phyloP scores from a whole-genome alignment of 1,140 invertebrate genomes.

The Bombus soroeensis region DNA sequence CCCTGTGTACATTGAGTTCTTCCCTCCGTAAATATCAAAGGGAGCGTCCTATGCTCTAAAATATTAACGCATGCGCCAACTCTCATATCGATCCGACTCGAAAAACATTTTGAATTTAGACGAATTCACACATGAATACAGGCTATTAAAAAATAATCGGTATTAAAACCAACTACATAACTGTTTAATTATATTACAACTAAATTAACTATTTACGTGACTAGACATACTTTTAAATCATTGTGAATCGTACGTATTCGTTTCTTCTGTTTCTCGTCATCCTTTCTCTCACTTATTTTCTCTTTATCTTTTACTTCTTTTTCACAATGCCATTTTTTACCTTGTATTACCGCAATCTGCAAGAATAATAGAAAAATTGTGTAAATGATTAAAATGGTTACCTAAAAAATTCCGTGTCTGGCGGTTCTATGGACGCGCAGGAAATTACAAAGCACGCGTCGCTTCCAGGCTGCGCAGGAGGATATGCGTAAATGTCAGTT shows the following conservation, averaged over 20 bases:
- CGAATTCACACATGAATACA: conserved; percentile 19
- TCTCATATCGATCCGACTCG: conserved; percentile 72
- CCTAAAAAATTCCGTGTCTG: background rate
- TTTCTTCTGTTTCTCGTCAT: background rate
- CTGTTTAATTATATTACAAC: background rate
- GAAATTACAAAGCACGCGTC: conserved; percentile 53
- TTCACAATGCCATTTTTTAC: background rate
- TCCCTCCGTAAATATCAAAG: conserved; percentile 59
- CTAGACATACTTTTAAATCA: background rate
- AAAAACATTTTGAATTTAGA: conserved; percentile 55
- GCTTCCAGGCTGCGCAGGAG: conserved; percentile 65
- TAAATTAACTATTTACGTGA: background rate
- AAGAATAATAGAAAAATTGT: no score
- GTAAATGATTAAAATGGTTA: background rate
- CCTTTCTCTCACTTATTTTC: background rate
- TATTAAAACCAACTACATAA: background rate
- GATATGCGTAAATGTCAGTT: conserved; percentile 49
- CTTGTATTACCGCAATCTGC: background rate
- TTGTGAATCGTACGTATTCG: background rate
- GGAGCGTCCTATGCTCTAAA: conserved; percentile 29
- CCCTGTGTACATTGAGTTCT: conserved; percentile 26
- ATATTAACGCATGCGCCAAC: conserved; percentile 68
- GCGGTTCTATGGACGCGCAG: conserved; percentile 43
- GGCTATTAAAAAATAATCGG: background rate
- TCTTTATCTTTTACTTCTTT: background rate